Percentiles rank a stretch among this genome's conserved stretches.
Evolutionary conservation across 1,140 invertebrate genomes (phyloP).

Genomic region (Drosophila pseudoananassae): DNA sequence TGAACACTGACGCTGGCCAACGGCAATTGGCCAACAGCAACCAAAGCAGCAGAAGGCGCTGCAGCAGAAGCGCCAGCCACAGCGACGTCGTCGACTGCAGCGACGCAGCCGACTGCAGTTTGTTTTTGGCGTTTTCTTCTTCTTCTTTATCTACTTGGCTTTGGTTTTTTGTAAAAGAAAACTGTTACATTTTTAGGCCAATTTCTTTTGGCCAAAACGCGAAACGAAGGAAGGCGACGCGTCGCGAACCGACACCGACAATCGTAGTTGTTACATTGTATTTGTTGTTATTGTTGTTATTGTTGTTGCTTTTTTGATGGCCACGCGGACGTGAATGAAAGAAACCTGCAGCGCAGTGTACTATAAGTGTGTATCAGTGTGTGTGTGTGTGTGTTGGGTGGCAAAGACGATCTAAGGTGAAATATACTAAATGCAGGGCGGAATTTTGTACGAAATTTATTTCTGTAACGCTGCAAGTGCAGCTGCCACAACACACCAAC

Average conservation of each 20-base stretch:
- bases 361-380: constrained; percentile 6
- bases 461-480: constrained; percentile 69
- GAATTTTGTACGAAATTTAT: constrained; percentile 64
- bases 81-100: background rate
- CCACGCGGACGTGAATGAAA: constrained; percentile 74
- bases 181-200: constrained; percentile 5
- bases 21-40: constrained; percentile 55
- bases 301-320: constrained; percentile 54
- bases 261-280: constrained; percentile 1
- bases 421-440: constrained; percentile 74
- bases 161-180: constrained; percentile 15
- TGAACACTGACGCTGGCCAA: constrained; percentile 76
- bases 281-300: constrained; percentile 12
- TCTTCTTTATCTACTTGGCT: constrained; percentile 4
- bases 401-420: constrained; percentile 81
- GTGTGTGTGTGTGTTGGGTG: constrained; percentile 17
- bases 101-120: constrained; percentile 56
- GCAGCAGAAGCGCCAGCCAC: constrained; percentile 13
- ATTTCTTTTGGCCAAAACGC: constrained; percentile 43
- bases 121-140: constrained; percentile 21
- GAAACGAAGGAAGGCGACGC: constrained; percentile 3
- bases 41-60: constrained; percentile 15
- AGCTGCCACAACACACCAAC: constrained; percentile 48
- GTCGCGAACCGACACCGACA: constrained; percentile 56
- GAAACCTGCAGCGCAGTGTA: constrained; percentile 53